Base-by-base conservation (phyloP, 2,113 vertebrate species). In the Sciurus niger region DNA sequence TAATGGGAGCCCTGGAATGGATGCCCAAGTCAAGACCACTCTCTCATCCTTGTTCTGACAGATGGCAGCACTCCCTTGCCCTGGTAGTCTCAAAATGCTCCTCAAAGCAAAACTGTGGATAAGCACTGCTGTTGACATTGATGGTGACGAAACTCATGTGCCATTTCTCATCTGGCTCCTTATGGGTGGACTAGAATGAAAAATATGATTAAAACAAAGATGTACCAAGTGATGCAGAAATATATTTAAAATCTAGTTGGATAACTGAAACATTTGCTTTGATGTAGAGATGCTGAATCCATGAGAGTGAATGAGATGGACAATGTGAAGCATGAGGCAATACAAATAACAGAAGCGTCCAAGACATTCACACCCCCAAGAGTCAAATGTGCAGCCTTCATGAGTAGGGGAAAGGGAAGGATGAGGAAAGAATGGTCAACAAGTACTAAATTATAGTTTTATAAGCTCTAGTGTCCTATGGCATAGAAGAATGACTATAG, bases 211-310 rank as follows among this genome's bases (percentile, higher is more conserved):
- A n/a, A 20, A 48, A 78, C 25, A 92, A 82, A 94, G 8, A 63
- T 17, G 40, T 51, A 77, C 60, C 46, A 72, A 91, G 30, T 86
- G 28, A 46, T 37, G 2, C 28, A 67, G 55, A 73, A 72, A 68
- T 40, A 72, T 37, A 65, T 73, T 78, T 87, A 67, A 88, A 95
- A 87, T 72, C 18, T 72, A n/a, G 67, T 24, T 76, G 65, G 55
- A 25, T 83, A 67, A 88, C 20, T 55, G 22, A n/a, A 90, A 78
- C 25, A 46, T 83, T 82, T 85, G 46, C 34, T 94, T 96, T 94
- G 95, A 90, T 18, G 34, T 20, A 55, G 30, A 86, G 46, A 84
- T 78, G 2, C 34, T 7, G 87, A 86, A 92, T 7, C 48, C n/a
- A 34, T 17, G 24, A 87, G 5, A 84, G 53, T 43, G 13, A 58